phyloP scores from a whole-genome alignment of 2,797 vertebrate genomes.

The Pseudomugil tenellus region DNA sequence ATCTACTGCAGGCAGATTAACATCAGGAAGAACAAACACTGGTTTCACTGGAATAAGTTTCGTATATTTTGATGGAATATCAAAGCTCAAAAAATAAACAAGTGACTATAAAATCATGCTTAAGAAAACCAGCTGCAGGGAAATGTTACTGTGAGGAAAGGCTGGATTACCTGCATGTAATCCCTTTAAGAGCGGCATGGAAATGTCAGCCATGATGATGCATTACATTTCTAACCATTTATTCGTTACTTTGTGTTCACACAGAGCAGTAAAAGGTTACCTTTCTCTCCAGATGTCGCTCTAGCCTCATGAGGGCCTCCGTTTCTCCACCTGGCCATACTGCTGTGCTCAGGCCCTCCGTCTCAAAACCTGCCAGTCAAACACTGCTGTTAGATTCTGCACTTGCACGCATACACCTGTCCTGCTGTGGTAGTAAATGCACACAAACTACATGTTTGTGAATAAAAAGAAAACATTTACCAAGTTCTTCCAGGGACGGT shows the following conservation, averaged over 20 bases:
- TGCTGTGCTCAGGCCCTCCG: slow-evolving; percentile 88
- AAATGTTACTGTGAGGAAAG: no score
- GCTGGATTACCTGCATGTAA: not conserved
- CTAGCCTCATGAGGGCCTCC: slow-evolving; percentile 91
- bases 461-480: slow-evolving; percentile 67
- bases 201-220: not conserved
- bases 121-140: not conserved
- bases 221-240: not conserved
- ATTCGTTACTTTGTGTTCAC: no score
- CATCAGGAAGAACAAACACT: not conserved
- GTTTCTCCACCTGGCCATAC: slow-evolving; percentile 97
- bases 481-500: slow-evolving; percentile 93
- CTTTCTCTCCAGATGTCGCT: slow-evolving; percentile 95
- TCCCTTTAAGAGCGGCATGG: not conserved
- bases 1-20: no score
- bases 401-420: not conserved
- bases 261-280: slow-evolving; percentile 61
- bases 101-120: not conserved
- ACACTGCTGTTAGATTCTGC: not conserved
- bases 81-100: not conserved
- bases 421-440: not conserved
- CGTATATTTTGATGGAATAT: not conserved
- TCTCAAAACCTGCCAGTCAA: slow-evolving; percentile 89
- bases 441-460: not conserved
- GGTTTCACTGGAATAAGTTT: not conserved